A percentile compares a stretch with the other conserved stretches of the same genome.
phyloP scores from a whole-genome alignment of 2,797 vertebrate genomes.

The Adrianichthys oophorus region DNA sequence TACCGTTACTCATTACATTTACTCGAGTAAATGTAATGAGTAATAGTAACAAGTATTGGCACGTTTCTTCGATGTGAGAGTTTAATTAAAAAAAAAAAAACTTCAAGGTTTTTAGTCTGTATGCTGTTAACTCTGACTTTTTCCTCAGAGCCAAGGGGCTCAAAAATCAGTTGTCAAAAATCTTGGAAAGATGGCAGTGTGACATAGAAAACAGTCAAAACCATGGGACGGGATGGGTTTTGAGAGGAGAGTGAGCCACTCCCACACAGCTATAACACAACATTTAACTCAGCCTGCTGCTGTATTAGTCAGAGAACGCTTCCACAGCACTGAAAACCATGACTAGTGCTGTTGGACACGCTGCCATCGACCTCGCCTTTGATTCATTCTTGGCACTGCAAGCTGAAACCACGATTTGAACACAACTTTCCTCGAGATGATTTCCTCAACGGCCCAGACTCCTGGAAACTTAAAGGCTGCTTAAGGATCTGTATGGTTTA shows the following conservation, averaged over 20 bases:
- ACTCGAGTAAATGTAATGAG: no score
- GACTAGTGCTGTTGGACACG: slow-evolving; percentile 26
- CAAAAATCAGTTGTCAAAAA: not conserved
- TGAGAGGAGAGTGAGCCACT: slow-evolving; percentile 27
- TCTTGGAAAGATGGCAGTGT: slow-evolving; percentile 12
- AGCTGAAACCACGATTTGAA: slow-evolving; percentile 13
- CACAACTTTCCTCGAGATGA: slow-evolving; percentile 24
- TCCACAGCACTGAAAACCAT: slow-evolving; percentile 31
- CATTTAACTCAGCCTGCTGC: slow-evolving; percentile 20
- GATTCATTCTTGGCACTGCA: slow-evolving; percentile 6
- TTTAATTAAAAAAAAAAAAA: no score
- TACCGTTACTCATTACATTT: no score
- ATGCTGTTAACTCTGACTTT: no score
- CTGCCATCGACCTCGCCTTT: slow-evolving; percentile 24
- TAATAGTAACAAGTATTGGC: no score
- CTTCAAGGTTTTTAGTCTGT: no score
- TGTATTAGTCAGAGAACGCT: slow-evolving; percentile 37
- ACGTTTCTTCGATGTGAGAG: no score
- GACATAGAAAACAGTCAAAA: slow-evolving; percentile 1
- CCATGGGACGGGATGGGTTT: slow-evolving; percentile 20
- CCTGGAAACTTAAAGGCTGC: slow-evolving; percentile 25
- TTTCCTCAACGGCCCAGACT: slow-evolving; percentile 15
- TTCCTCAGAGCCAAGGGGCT: no score
- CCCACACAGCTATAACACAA: slow-evolving; percentile 27
- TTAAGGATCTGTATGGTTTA: slow-evolving; percentile 20